phyloP scores from a whole-genome alignment of 2,113 vertebrate species.

The Psilopogon haemacephalus region DNA sequence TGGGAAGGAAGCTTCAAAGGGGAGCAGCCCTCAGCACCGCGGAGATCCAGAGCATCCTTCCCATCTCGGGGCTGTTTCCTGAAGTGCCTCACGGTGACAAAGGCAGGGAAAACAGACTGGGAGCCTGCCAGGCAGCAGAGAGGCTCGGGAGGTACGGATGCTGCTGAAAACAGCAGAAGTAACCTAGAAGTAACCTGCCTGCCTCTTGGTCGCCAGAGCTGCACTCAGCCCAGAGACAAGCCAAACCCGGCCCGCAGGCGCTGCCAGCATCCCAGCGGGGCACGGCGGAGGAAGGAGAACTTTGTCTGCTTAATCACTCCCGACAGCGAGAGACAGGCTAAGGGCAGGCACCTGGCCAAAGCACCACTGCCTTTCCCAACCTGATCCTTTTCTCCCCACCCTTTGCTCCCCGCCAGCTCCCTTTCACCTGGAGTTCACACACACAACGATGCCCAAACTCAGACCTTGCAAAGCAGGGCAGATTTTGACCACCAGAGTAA shows the following conservation, averaged over 20 bases:
- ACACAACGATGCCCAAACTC: fast-evolving
- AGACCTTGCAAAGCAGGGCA: neutral
- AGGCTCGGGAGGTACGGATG: neutral
- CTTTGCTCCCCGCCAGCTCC: neutral
- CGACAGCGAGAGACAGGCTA: neutral
- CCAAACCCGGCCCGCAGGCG: neutral
- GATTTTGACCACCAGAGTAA: neutral
- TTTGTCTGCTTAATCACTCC: neutral
- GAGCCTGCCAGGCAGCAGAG: fast-evolving
- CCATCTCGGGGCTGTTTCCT: neutral
- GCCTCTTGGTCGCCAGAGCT: neutral
- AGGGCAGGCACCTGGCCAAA: neutral
- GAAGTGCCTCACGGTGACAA: fast-evolving
- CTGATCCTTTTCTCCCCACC: neutral
- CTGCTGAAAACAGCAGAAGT: neutral
- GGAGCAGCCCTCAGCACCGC: fast-evolving
- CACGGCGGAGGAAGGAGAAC: neutral
- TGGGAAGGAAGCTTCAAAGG: neutral
- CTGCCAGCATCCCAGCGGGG: neutral
- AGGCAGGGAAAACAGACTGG: neutral
- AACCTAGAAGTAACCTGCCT: neutral
- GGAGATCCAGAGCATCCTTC: neutral
- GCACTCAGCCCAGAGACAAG: neutral
- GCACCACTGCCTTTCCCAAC: neutral
- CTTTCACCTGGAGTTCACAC: neutral